Evolutionary conservation across 64 coral and sea anemone genomes (phyloP), one percentile per base, ranked within the genome.

Genomic region (Montipora sp.): DNA sequence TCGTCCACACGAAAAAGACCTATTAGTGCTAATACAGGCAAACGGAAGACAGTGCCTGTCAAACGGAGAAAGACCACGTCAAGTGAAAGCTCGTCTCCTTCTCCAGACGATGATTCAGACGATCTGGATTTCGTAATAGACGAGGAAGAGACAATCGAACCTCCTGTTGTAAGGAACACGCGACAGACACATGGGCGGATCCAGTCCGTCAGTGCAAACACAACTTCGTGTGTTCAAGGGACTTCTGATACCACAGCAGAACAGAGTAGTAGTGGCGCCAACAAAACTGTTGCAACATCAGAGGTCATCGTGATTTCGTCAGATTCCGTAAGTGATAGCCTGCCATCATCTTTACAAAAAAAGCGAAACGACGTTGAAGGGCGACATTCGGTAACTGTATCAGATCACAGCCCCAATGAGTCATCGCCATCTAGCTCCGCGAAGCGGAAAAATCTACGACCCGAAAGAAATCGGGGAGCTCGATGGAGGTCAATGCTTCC

Each of bases 401-500:
- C 44, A 5, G 65, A 50, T 50, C 63, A 22, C 18, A 48, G 24
- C 14, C 43, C 36, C 8, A 13, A n/a, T 19, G 51, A 23, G 3
- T 18, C 36, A 18, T 50, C 82, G 61, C 65, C 82, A 72, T 71
- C 65, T 5, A 71, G n/a, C 7, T 82, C 80, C 8, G 16, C 80
- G 0, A 82, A 82, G 27, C 55, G 80, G 45, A 71, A 71, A 71
- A 85, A 21, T 51, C 11, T 16, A 10, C 16, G 45, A 50, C 82
- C 63, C 44, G 43, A 85, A 70, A 85, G 49, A 71, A 85, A 49
- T 67, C 61, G 82, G 0, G 82, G 82, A 1, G 65, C 65, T 49
- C 9, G 65, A 15, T 85, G 82, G 82, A 85, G 82, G 65, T 61
- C 82, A 2, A 85, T 85, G 82, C 82, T 85, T 48, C 82, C 82